Base-by-base conservation (phyloP, 2,888 invertebrate genomes). In the Cephus rjabovi region DNA sequence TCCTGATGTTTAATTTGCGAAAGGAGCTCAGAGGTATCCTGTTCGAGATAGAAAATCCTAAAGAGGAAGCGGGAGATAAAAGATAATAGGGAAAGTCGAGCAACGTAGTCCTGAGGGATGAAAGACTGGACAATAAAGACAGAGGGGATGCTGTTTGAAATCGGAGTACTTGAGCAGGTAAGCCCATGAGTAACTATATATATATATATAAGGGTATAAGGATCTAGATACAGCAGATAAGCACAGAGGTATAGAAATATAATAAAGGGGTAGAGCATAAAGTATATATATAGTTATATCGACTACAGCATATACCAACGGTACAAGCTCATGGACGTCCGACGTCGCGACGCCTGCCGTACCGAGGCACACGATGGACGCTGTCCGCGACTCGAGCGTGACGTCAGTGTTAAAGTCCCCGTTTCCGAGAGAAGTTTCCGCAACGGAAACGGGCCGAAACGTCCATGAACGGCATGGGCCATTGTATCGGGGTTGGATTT, bases 371-470 rank as follows among this genome's bases (percentile, higher is more conserved):
- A 56, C 56, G 56, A 56, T 56, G 56, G 56, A 56, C 56, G 56
- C 56, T 23, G 56, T 56, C 56, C 56, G 23, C 56, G 56, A 56
- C 23, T 23, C 15, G 79, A 79, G 77, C 79, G 79, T 84, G 86
- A 85, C 87, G 87, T 86, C 85, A 85, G 86, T 85, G 87, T 82
- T 87, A 87, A 88, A 89, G 89, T 87, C 88, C 85, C 84, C 84
- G 87, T 88, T 88, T 89, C 89, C 88, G 88, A 86, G 83, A 83
- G 84, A 84, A 87, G 88, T 88, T 89, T 87, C 88, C 89, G 87
- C 79, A 78, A 75, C 87, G 89, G 89, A 88, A 89, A 88, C 89
- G 83, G 85, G 81, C 83, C 86, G 87, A 87, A 89, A 87, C 83
- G 85, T 82, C 83, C 83, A 83, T 84, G 86, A 86, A 83, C 84